Percentiles rank a stretch among this genome's conserved stretches.
phyloP scores from a whole-genome alignment of 2,888 invertebrate species.

The Oxyscelio sp. region DNA sequence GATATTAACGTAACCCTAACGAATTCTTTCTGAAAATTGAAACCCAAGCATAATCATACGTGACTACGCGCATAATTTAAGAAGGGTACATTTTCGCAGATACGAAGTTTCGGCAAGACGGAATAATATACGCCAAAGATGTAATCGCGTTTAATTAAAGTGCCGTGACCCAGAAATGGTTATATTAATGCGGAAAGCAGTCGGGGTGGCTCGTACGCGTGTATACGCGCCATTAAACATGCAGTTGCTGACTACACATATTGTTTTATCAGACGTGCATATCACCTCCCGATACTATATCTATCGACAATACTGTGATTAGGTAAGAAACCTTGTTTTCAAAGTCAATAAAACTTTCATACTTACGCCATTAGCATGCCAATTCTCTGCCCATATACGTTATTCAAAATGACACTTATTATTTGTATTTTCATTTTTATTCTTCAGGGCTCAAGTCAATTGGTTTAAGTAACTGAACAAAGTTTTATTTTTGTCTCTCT shows the following conservation, averaged over 20 bases:
- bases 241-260: constrained; percentile 71
- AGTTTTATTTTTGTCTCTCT: no score
- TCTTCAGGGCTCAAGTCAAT: no score
- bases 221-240: constrained; percentile 73
- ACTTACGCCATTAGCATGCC: constrained; percentile 30
- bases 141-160: constrained; percentile 83
- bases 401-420: constrained; percentile 9
- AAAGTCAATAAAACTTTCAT: constrained; percentile 67
- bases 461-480: no score
- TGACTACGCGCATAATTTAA: constrained; percentile 52
- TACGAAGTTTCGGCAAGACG: constrained; percentile 69
- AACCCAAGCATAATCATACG: constrained; percentile 36
- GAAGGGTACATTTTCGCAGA: constrained; percentile 51
- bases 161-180: constrained; percentile 82
- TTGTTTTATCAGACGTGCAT: constrained; percentile 68
- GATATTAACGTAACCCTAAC: neutral
- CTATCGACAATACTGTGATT: constrained; percentile 53
- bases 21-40: constrained; percentile 34
- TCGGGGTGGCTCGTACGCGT: constrained; percentile 60
- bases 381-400: constrained; percentile 23
- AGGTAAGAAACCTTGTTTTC: constrained; percentile 56
- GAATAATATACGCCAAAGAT: constrained; percentile 80
- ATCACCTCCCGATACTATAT: constrained; percentile 57
- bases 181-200: constrained; percentile 80
- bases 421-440: no score